Evolutionary conservation across 2,113 vertebrate genomes (phyloP), one percentile per base, ranked within the genome.

Genomic region (Calypte anna): DNA sequence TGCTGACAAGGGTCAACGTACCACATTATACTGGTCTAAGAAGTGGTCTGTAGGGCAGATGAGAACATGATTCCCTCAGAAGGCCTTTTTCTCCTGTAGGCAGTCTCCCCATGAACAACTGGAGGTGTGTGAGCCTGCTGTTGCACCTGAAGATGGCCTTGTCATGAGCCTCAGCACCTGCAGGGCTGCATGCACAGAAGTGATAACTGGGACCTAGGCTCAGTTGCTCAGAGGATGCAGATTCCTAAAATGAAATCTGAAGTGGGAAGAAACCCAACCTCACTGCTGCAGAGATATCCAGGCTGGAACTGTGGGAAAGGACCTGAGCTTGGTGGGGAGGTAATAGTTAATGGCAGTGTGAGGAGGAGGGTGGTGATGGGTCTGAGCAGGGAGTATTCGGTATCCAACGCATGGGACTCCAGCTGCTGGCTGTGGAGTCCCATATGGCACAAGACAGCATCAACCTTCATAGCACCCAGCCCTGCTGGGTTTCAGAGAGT

Each of bases 391-490:
- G 54, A 55, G 6, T 8, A 8, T 31, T 57, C 54, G 27, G 61
- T 31, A 57, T 13, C 14, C 33, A 44, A 38, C 0, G n/a, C 17
- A 14, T 19, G 3, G 48, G 72, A 67, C 63, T 69, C 7, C 44
- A 36, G 1, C 12, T 62, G 19, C 17, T 9, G 24, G 16, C 31
- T 73, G 14, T 57, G 61, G 57, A 87, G 27, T 30, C 16, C 30
- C 19, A 14, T 6, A 14, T 33, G 2, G 40, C 40, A 44, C 0
- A 1, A 50, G 54, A 50, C 40, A 51, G 31, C 40, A 25, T 17
- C 48, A 44, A 14, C 8, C 28, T 68, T 67, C 43, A 16, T 6
- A 30, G 59, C n/a, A 31, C 19, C n/a, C 50, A 48, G 1, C 18
- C 63, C 55, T 16, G 17, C 43, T 51, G 12, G 18, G 21, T 17